Conservation (phyloP, 2,797 vertebrate species). For the Oceanodroma leucorhoa region DNA sequence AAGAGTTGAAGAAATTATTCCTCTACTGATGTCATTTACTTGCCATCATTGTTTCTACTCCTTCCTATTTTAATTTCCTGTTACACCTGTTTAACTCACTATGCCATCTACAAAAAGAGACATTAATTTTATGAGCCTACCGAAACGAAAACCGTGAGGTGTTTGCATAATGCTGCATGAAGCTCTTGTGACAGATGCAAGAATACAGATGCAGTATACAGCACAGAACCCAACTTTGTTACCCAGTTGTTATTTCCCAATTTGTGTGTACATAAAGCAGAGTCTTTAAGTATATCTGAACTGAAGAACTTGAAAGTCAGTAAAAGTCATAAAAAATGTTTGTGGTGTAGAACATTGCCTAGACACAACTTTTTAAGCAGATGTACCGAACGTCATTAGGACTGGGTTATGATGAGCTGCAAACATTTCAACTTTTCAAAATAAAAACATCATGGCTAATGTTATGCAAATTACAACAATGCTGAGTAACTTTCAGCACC, state of each 20-base stretch:
- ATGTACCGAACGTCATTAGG: conserved; percentile 66
- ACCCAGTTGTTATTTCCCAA: conserved; percentile 27
- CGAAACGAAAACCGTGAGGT: not conserved
- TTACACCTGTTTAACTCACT: conserved; percentile 23
- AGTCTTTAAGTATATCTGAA: conserved; percentile 26
- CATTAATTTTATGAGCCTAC: not conserved
- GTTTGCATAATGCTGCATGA: not conserved
- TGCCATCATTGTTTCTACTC: not conserved
- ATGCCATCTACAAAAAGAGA: conserved; percentile 21
- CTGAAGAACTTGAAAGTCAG: conserved; percentile 48
- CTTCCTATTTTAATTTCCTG: not conserved
- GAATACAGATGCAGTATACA: not conserved
- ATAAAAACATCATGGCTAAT: conserved; percentile 70
- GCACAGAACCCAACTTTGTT: not conserved
- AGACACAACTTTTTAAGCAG: conserved; percentile 63
- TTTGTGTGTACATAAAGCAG: not conserved
- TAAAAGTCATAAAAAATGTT: conserved; percentile 55
- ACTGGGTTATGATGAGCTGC: conserved; percentile 61
- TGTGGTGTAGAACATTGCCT: conserved; percentile 51
- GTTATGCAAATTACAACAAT: conserved; percentile 72
- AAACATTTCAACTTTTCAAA: conserved; percentile 70
- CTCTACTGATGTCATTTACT: not conserved
- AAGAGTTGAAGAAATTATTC: not conserved
- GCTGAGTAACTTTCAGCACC: conserved; percentile 65
- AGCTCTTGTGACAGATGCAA: conserved; percentile 19